Evolutionary conservation across 37 sponge, comb jelly and placozoan genomes (phyloP).

Genomic region (Lycopodina hypogea): DNA sequence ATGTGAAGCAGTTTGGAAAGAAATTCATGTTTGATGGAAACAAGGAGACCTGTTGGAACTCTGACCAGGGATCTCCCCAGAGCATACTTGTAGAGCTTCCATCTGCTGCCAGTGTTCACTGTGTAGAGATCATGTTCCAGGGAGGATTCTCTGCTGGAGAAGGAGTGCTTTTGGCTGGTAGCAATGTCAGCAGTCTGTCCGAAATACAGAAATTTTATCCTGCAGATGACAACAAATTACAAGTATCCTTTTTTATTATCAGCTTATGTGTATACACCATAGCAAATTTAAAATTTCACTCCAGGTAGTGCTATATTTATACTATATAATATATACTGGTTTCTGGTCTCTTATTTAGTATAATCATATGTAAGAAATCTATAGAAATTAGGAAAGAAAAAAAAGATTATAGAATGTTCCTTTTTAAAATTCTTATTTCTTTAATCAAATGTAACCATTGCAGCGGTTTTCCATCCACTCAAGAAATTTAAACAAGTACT

Average conservation of each 20-base stretch:
- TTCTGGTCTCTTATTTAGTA: no score
- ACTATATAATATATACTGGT: no score
- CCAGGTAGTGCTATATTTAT: no score
- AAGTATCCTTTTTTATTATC: constrained; percentile 44
- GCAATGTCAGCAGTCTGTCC: neutral
- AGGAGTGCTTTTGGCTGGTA: constrained; percentile 46
- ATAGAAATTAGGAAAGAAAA: no score
- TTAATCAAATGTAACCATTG: neutral
- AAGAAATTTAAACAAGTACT: neutral
- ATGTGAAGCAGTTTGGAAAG: constrained; percentile 87
- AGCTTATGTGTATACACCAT: neutral
- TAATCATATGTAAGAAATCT: no score
- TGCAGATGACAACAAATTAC: constrained; percentile 54
- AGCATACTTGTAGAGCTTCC: constrained; percentile 60
- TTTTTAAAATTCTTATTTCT: no score
- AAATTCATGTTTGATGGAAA: constrained; percentile 90
- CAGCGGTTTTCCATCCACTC: constrained; percentile 50
- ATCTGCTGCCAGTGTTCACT: constrained; percentile 36
- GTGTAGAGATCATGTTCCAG: constrained; percentile 70
- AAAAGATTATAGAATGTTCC: no score
- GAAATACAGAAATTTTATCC: constrained; percentile 49
- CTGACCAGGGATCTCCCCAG: constrained; percentile 84
- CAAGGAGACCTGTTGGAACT: constrained; percentile 97
- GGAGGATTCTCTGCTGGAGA: constrained; percentile 87
- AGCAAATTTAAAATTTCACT: neutral